Evolutionary conservation across 2,113 vertebrate genomes (phyloP).

Genomic region (Pontoporia blainvillei): DNA sequence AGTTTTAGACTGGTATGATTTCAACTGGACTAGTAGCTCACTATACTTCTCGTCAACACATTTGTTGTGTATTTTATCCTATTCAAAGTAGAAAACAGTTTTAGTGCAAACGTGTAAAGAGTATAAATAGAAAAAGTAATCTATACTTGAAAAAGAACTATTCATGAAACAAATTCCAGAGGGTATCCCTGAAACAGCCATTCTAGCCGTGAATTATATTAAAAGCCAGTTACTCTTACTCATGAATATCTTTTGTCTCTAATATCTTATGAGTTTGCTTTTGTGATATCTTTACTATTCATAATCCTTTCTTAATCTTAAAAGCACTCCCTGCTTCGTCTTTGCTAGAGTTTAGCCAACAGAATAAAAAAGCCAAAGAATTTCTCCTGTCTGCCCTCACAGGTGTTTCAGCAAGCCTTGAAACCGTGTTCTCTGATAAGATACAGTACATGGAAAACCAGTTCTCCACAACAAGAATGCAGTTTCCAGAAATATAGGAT

Average conservation of each 20-base stretch:
- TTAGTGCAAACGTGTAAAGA: background rate
- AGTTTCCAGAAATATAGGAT: background rate
- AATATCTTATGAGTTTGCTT: background rate
- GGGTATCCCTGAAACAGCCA: background rate
- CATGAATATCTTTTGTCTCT: background rate
- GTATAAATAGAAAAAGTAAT: background rate
- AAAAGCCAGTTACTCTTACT: background rate
- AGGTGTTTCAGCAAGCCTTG: background rate
- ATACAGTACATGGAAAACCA: background rate
- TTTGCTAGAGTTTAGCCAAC: background rate
- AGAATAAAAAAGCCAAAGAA: background rate
- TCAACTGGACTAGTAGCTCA: background rate
- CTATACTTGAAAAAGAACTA: background rate
- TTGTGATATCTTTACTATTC: background rate
- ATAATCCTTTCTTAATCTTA: background rate
- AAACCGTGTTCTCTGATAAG: background rate
- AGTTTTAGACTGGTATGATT: background rate
- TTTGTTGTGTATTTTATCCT: background rate
- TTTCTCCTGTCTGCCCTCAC: background rate
- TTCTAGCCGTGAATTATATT: background rate
- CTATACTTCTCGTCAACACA: background rate
- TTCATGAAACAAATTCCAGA: background rate
- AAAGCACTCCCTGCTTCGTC: background rate
- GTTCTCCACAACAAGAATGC: background rate
- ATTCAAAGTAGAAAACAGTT: background rate